phyloP scores from a whole-genome alignment of 2,888 invertebrate species.

The Limulus polyphemus region DNA sequence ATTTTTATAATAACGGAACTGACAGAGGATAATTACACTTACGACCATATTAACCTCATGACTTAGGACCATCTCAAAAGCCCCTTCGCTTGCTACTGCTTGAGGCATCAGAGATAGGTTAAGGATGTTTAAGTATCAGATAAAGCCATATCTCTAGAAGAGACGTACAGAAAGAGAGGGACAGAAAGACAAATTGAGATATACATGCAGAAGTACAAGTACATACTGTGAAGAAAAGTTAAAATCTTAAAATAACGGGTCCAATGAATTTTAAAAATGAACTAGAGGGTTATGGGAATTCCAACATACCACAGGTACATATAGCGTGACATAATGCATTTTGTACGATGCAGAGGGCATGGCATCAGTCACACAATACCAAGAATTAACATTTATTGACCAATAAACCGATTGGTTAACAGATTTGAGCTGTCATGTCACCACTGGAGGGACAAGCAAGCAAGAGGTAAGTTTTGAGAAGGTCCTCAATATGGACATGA shows the following conservation, averaged over 20 bases:
- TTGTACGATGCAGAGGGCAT: conserved; percentile 34
- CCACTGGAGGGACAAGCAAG: conserved; percentile 29
- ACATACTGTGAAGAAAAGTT: too few species aligned
- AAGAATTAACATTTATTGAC: too few species aligned
- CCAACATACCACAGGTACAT: conserved; percentile 11
- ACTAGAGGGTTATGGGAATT: too few species aligned
- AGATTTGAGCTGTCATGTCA: background rate
- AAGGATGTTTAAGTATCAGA: too few species aligned
- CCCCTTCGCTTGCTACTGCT: conserved; percentile 51
- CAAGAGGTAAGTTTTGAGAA: conserved; percentile 39
- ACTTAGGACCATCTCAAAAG: conserved; percentile 87
- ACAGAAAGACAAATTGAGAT: too few species aligned
- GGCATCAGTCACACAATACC: conserved; percentile 18
- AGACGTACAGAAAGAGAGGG: too few species aligned
- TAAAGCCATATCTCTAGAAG: too few species aligned
- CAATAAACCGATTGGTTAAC: conserved; percentile 1
- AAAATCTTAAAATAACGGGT: too few species aligned
- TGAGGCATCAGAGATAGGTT: conserved; percentile 28
- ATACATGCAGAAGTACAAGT: too few species aligned
- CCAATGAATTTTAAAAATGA: too few species aligned
- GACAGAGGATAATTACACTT: too few species aligned
- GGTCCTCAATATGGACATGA: conserved; percentile 36
- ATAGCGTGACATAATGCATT: conserved; percentile 23
- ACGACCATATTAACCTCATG: conserved; percentile 8
- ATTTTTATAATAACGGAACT: conserved; percentile 6